These are phyloP conservation scores for Pseudochromis fuscus DNA, from an alignment of 2,797 vertebrate genomes.

Conservation along the genomic window DNA sequence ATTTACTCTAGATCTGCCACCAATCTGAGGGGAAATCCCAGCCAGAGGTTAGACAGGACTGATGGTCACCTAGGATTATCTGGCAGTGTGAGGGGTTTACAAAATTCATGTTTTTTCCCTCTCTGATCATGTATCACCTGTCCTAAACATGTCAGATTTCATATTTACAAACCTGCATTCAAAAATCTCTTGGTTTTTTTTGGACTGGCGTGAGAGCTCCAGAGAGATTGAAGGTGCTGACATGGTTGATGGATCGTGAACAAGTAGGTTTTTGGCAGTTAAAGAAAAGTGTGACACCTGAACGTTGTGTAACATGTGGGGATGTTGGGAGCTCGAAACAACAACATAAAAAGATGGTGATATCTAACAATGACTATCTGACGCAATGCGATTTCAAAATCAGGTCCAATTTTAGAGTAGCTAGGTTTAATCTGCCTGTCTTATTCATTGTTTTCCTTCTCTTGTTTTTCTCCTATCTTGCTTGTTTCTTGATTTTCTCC, in stretches of 20 bases:
- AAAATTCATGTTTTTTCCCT: conserved; percentile 20
- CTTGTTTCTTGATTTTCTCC: not conserved
- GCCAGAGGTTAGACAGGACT: conserved; percentile 23
- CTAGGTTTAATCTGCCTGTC: conserved; percentile 6
- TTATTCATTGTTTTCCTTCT: not conserved
- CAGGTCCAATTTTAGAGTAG: conserved; percentile 4
- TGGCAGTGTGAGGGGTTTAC: conserved; percentile 35
- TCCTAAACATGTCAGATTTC: conserved; percentile 26
- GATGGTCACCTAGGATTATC: conserved; percentile 35
- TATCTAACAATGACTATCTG: conserved; percentile 7
- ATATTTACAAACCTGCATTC: conserved; percentile 12
- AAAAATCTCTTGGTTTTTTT: conserved; percentile 15
- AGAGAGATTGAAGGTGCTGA: conserved; percentile 21
- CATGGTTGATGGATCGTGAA: conserved; percentile 19
- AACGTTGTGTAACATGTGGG: not conserved
- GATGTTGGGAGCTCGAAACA: not conserved
- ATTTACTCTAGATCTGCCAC: conserved; percentile 34
- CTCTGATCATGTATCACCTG: conserved; percentile 29
- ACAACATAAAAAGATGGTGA: conserved; percentile 9
- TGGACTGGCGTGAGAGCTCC: conserved; percentile 15
- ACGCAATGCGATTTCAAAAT: conserved; percentile 11
- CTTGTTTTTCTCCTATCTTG: not conserved
- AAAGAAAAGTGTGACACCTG: not conserved
- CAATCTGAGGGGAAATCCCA: conserved; percentile 50
- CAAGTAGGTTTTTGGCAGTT: conserved; percentile 15